phyloP scores from a whole-genome alignment of 1,140 invertebrate genomes.

The Tenebrio molitor region DNA sequence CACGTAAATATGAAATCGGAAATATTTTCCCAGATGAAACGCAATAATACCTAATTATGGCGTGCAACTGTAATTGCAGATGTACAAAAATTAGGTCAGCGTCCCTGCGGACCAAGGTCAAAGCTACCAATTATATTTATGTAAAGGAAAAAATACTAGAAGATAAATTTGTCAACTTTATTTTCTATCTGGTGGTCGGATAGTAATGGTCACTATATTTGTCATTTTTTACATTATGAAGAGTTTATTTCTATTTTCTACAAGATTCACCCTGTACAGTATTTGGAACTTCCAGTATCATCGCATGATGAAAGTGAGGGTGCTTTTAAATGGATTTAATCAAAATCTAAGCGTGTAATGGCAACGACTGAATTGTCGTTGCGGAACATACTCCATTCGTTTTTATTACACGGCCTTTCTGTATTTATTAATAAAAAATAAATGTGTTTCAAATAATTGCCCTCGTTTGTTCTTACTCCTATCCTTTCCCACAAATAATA shows the following conservation, averaged over 20 bases:
- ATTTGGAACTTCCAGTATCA: background rate
- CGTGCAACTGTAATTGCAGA: too few species aligned
- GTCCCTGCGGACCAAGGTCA: too few species aligned
- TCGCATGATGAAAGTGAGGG: background rate
- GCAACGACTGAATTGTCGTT: background rate
- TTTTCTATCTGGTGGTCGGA: too few species aligned
- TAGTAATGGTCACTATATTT: too few species aligned
- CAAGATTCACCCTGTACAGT: background rate
- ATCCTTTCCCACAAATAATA: background rate
- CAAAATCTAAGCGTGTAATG: constrained; percentile 20
- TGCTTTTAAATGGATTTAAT: constrained; percentile 24
- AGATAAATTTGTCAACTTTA: too few species aligned
- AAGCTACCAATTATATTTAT: too few species aligned
- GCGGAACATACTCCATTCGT: constrained; percentile 5
- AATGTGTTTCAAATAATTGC: constrained; percentile 25
- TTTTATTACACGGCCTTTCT: constrained; percentile 29
- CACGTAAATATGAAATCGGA: too few species aligned
- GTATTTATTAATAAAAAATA: constrained; percentile 39
- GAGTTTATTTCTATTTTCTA: constrained; percentile 29
- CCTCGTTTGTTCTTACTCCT: background rate
- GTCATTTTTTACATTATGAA: too few species aligned
- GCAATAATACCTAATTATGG: too few species aligned
- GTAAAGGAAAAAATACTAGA: too few species aligned
- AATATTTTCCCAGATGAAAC: too few species aligned
- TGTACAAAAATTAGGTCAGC: too few species aligned